phyloP scores from a whole-genome alignment of 1,140 invertebrate species.

The Bombus confusus region DNA sequence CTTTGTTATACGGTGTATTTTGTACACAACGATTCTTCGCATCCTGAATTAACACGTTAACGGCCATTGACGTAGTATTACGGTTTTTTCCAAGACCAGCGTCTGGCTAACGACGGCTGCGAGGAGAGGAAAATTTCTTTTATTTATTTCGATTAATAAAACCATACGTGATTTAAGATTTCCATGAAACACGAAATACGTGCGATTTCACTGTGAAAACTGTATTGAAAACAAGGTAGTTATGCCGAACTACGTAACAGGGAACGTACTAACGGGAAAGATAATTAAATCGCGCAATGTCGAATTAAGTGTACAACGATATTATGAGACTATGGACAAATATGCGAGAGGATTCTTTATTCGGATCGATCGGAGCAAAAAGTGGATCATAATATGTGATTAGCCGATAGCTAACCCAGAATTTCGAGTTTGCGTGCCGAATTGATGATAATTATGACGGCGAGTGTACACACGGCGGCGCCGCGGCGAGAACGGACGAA shows the following conservation, averaged over 20 bases:
- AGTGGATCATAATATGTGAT: constrained; percentile 34
- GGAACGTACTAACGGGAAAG: constrained; percentile 5
- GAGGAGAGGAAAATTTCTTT: background rate
- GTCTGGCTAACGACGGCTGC: background rate
- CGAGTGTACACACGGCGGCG: constrained; percentile 1
- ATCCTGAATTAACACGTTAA: background rate
- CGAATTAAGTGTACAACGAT: background rate
- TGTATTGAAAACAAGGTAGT: no score
- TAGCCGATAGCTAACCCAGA: constrained; percentile 13
- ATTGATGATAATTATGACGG: constrained; percentile 76
- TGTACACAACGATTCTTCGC: background rate
- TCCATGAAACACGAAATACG: no score
- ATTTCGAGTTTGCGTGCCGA: constrained; percentile 63
- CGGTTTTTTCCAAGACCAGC: background rate
- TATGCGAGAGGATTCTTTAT: background rate
- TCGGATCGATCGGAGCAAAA: background rate
- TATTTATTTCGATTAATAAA: no score
- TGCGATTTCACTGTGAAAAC: background rate
- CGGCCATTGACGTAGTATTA: no score
- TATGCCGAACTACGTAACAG: background rate
- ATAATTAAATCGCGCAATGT: constrained; percentile 1
- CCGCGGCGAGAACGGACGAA: constrained; percentile 7
- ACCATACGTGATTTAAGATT: no score
- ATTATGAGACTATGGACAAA: background rate
- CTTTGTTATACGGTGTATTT: background rate